Percentiles rank a stretch among this genome's conserved stretches.
Evolutionary conservation across 2,113 vertebrate genomes (phyloP).

Genomic region (Xiphorhynchus elegans): DNA sequence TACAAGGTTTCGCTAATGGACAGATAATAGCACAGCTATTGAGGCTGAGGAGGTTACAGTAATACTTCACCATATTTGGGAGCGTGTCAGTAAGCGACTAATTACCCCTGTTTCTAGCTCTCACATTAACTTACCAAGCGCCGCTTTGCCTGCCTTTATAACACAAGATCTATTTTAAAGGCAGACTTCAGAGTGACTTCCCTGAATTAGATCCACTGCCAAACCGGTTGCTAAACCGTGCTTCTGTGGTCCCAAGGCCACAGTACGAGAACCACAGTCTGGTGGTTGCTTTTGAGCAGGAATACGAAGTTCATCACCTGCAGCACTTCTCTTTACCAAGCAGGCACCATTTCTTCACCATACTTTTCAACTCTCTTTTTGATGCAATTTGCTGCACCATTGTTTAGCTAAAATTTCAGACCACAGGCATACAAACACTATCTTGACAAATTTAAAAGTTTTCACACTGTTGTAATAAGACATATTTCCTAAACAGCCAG

Average conservation of each 20-base stretch:
- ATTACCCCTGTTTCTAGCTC: constrained; percentile 67
- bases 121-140: not conserved
- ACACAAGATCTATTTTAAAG: not conserved
- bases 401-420: not conserved
- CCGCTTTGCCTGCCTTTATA: not conserved
- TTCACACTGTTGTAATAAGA: not conserved
- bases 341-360: not conserved
- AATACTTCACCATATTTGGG: constrained; percentile 71
- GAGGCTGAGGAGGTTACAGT: constrained; percentile 68
- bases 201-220: not conserved
- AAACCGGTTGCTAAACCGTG: not conserved
- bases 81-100: constrained; percentile 76
- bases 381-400: not conserved
- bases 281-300: not conserved
- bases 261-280: not conserved
- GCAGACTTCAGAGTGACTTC: not conserved
- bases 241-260: not conserved
- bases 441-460: not conserved
- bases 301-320: not conserved
- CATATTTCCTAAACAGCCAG: not conserved
- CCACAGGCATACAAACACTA: not conserved
- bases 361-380: not conserved
- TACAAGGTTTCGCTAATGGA: constrained; percentile 80
- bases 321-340: not conserved
- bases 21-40: constrained; percentile 75